Base-by-base conservation (phyloP, 2,797 vertebrate species). In the Bradypodion pumilum region DNA sequence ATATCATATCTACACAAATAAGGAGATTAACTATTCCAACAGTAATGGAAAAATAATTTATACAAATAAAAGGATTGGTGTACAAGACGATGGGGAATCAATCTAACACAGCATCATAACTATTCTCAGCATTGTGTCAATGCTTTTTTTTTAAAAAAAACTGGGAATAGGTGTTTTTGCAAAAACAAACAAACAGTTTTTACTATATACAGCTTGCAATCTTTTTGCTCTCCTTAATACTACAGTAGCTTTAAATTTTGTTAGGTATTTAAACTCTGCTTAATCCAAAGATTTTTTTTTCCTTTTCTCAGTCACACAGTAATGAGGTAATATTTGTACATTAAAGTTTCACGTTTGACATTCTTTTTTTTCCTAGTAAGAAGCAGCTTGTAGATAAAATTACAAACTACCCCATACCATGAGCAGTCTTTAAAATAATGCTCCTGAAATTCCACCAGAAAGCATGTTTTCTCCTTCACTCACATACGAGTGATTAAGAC, bases 311-410 rank as follows among this genome's bases (percentile, higher is more conserved):
- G 97, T 97, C 97, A 97, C 96, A 97, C 97, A 97, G 96, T 92
- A 96, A 97, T 98, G 99, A 99, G 99, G 99, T 99, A 99, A 98
- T 98, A 97, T 98, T 98, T 98, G 98, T 98, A 98, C 94, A 94
- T 96, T 95, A 96, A 97, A 96, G 96, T 97, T 96, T 94, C 93
- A 96, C 94, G 86, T 87, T 94, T 88, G 88, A 95, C 1, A 78
- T 92, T 90, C 37, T 91, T 94, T 91, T 90, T 5, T 25, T 88
- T 94, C 95, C 93, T 92, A 91, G 85, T 93, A 93, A 90, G 85
- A 93, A 77, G 81, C 88, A 93, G 81, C 78, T 56, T 86, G 70
- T 80, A 91, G 86, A 74, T 73, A 59, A 86, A 92, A 89, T 76
- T 83, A 83, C 89, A 56, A 56, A 79, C 82, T 86, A 27, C 85